These are phyloP conservation scores for Pocillopora damicornis DNA, from an alignment of 64 coral and sea anemone genomes.

Conservation along the genomic window DNA sequence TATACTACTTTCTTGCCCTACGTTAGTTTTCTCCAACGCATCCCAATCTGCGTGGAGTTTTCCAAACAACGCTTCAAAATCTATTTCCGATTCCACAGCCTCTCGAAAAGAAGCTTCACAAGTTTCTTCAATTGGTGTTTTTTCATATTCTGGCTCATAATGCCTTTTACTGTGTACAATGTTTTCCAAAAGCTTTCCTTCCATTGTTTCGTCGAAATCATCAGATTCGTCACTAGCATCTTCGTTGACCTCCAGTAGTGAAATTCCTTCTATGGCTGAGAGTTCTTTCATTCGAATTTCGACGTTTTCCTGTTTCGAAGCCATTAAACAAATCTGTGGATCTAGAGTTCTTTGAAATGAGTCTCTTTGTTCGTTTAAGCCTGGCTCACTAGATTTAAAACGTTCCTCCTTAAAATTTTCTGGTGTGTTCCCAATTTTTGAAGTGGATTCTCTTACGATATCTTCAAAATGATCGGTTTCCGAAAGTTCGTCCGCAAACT, in stretches of 20 bases:
- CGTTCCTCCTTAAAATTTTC: not conserved
- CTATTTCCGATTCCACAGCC: conserved; percentile 21
- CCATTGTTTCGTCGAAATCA: not conserved
- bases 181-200: conserved; percentile 17
- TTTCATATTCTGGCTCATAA: not conserved
- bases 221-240: not conserved
- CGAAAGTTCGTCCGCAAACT: not conserved
- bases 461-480: not conserved
- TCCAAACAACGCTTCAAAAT: conserved; percentile 47
- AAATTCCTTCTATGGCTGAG: not conserved
- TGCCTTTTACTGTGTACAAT: not conserved
- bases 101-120: not conserved
- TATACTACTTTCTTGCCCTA: not conserved
- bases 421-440: not conserved
- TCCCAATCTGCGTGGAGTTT: conserved; percentile 21
- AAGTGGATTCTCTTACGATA: not conserved
- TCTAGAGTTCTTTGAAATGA: conserved; percentile 14
- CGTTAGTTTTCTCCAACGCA: not conserved
- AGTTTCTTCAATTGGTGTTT: conserved; percentile 26
- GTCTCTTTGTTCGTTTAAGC: not conserved
- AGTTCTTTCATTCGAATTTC: conserved; percentile 18
- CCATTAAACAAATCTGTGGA: not conserved
- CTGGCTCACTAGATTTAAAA: not conserved
- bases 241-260: not conserved
- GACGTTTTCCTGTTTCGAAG: not conserved